Conservation (phyloP, 1,140 invertebrate species). For the Galleria mellonella region DNA sequence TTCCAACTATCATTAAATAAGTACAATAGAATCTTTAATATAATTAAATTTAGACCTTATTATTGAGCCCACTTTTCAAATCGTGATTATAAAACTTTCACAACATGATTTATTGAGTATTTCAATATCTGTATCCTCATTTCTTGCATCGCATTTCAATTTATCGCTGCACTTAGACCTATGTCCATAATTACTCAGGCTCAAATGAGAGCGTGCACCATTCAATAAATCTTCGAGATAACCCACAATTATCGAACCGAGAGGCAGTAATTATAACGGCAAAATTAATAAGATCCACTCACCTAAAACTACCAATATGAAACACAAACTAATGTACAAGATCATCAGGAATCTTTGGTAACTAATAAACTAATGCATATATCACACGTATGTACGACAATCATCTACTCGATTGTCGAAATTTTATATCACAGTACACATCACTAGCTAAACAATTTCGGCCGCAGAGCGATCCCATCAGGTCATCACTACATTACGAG, state of each 20-base stretch:
- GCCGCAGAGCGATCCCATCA: constrained; percentile 67
- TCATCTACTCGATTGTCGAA: constrained; percentile 64
- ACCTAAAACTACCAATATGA: constrained; percentile 73
- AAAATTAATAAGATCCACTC: constrained; percentile 21
- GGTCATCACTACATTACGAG: constrained; percentile 57
- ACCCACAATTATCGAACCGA: constrained; percentile 7
- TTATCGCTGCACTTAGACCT: constrained; percentile 11
- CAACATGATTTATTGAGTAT: neutral
- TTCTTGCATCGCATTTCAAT: constrained; percentile 7
- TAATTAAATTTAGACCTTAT: too few species aligned
- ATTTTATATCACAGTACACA: constrained; percentile 66
- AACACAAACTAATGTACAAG: constrained; percentile 72
- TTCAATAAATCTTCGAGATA: constrained; percentile 13
- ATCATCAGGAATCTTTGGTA: constrained; percentile 73
- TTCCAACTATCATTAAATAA: too few species aligned
- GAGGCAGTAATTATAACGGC: constrained; percentile 2
- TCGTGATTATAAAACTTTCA: neutral
- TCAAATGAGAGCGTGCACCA: constrained; percentile 4
- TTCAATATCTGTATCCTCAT: constrained; percentile 1
- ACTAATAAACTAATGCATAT: constrained; percentile 65
- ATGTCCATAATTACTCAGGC: constrained; percentile 19
- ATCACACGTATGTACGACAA: constrained; percentile 61
- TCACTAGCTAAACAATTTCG: constrained; percentile 61
- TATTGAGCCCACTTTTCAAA: too few species aligned
- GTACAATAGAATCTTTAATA: too few species aligned